Evolutionary conservation across 2,888 invertebrate species (phyloP).

Genomic region (Drosophila algonquin): DNA sequence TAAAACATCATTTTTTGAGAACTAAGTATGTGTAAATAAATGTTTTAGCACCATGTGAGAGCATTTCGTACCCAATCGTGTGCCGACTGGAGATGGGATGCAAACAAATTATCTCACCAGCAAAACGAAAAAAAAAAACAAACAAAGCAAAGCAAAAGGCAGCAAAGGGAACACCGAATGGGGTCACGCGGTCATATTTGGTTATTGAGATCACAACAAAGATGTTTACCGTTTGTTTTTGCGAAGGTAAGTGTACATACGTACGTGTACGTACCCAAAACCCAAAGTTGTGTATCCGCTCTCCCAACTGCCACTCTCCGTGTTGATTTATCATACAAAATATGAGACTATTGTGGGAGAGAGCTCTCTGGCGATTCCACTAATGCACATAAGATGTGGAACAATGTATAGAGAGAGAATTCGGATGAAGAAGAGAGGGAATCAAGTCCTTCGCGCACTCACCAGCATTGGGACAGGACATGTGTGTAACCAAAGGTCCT

Average conservation of each 20-base stretch:
- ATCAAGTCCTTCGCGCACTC: slow-evolving; percentile 19
- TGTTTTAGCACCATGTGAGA: not conserved
- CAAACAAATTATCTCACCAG: slow-evolving; percentile 26
- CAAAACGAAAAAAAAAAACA: not conserved
- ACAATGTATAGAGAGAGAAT: not conserved
- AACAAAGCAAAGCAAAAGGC: not conserved
- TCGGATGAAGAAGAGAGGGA: not conserved
- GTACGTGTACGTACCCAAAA: not conserved
- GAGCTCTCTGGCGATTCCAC: not conserved
- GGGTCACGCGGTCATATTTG: slow-evolving; percentile 65
- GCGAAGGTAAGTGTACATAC: not conserved
- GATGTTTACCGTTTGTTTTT: slow-evolving; percentile 3
- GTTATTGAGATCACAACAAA: slow-evolving; percentile 27
- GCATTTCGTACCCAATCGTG: not conserved
- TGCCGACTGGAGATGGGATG: slow-evolving; percentile 9
- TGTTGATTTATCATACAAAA: not conserved
- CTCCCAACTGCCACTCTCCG: not conserved
- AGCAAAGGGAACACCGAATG: slow-evolving; percentile 30
- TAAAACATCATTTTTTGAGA: no score
- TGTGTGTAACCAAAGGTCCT: not conserved
- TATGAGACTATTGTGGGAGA: not conserved
- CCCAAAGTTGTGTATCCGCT: not conserved
- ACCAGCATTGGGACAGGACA: slow-evolving; percentile 11
- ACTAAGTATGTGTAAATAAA: not conserved
- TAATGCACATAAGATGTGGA: no score